A percentile compares a stretch with the other conserved stretches of the same genome.
Conservation (phyloP, 2,888 invertebrate species). For the Heliothis peltigera region DNA sequence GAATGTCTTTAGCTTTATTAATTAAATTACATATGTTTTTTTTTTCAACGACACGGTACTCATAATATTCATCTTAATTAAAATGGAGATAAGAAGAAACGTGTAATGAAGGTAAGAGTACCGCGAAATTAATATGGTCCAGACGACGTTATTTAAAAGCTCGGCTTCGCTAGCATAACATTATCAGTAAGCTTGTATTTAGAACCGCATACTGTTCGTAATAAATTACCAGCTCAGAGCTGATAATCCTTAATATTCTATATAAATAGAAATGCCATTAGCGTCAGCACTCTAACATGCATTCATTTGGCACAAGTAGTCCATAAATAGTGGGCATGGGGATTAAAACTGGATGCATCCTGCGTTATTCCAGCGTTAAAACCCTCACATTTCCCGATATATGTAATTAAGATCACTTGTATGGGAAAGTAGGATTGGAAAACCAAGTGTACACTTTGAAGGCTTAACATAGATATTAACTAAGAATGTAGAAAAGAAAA, state of each 20-base stretch:
- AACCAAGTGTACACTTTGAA: too few relatives aligned
- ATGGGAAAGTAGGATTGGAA: too few relatives aligned
- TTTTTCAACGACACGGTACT: neutral
- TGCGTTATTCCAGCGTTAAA: neutral
- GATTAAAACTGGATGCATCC: conserved; percentile 5
- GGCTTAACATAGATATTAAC: too few relatives aligned
- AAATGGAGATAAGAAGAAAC: conserved; percentile 13
- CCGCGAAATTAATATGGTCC: conserved; percentile 13
- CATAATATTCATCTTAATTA: conserved; percentile 5
- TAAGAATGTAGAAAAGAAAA: too few relatives aligned
- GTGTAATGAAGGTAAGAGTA: conserved; percentile 12
- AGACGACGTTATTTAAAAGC: conserved; percentile 4
- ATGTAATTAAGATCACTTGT: conserved; percentile 5
- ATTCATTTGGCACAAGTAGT: conserved; percentile 28
- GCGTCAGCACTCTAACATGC: conserved; percentile 33
- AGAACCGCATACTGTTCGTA: neutral
- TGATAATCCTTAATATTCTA: conserved; percentile 13
- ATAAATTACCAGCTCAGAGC: conserved; percentile 5
- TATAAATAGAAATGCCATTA: conserved; percentile 25
- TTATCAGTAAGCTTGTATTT: neutral
- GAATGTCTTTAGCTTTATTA: conserved; percentile 9
- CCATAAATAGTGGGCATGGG: conserved; percentile 11
- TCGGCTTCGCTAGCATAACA: neutral
- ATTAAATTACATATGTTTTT: conserved; percentile 2
- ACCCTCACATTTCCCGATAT: conserved; percentile 9